A percentile compares a stretch with the other conserved stretches of the same genome.
Conservation (phyloP, 2,797 vertebrate species). For the Channa striata region DNA sequence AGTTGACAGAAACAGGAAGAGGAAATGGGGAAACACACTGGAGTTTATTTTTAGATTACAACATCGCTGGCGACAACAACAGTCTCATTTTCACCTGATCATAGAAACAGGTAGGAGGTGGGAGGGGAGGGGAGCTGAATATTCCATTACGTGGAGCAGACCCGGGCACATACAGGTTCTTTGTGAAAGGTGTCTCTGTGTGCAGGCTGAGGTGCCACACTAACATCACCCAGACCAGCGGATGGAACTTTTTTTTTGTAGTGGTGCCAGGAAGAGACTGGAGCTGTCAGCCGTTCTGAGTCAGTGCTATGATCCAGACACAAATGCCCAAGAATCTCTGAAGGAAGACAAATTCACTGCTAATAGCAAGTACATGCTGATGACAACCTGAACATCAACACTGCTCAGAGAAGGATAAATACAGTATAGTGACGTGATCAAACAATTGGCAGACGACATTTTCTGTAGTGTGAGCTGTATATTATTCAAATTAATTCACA, state of each 20-base stretch:
- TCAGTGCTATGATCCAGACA: conserved; percentile 63
- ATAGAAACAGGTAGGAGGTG: conserved; percentile 41
- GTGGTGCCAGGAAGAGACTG: conserved; percentile 62
- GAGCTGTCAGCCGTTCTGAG: conserved; percentile 64
- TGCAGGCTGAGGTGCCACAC: conserved; percentile 51
- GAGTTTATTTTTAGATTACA: conserved; percentile 72
- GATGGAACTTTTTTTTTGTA: conserved; percentile 72
- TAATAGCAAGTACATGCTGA: background rate
- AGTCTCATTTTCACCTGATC: conserved; percentile 64
- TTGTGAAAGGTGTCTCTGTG: conserved; percentile 75
- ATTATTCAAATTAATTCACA: no score
- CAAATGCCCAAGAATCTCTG: conserved; percentile 44
- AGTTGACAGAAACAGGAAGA: conserved; percentile 38
- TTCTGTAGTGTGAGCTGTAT: no score
- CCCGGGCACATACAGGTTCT: conserved; percentile 46
- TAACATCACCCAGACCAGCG: conserved; percentile 71
- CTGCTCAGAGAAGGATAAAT: background rate
- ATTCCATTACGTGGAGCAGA: conserved; percentile 65
- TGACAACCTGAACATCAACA: conserved; percentile 3
- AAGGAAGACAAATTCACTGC: conserved; percentile 40
- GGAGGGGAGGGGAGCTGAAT: conserved; percentile 29
- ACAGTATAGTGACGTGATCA: background rate
- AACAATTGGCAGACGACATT: background rate
- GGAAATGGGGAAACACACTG: conserved; percentile 53
- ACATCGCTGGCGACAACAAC: conserved; percentile 54